A percentile compares a stretch with the other conserved stretches of the same genome.
These are phyloP conservation scores for Drosophila leontia DNA, from an alignment of 1,140 invertebrate genomes.

Conservation along the genomic window DNA sequence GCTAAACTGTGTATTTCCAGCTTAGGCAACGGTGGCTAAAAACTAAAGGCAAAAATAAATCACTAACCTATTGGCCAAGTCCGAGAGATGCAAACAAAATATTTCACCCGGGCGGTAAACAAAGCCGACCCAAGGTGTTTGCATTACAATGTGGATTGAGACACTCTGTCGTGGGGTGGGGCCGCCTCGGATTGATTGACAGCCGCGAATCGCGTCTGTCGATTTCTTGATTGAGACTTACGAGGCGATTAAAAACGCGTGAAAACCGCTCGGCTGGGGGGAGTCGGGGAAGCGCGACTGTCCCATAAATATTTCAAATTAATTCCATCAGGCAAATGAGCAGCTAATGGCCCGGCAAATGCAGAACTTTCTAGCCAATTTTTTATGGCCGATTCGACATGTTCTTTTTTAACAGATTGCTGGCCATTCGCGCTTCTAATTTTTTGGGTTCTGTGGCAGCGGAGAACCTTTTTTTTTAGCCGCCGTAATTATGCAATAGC, in stretches of 20 bases:
- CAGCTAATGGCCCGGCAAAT: slow-evolving; percentile 39
- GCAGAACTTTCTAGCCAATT: slow-evolving; percentile 45
- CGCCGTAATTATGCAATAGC: slow-evolving; percentile 73
- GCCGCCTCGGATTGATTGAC: slow-evolving; percentile 51
- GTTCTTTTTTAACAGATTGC: neutral
- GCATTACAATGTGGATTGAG: slow-evolving; percentile 61
- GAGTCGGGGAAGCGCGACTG: neutral
- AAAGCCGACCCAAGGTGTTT: slow-evolving; percentile 60
- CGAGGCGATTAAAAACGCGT: slow-evolving; percentile 54
- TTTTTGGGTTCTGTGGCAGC: slow-evolving; percentile 21
- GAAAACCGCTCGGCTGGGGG: slow-evolving; percentile 32
- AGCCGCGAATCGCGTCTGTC: slow-evolving; percentile 46
- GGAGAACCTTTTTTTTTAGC: slow-evolving; percentile 58
- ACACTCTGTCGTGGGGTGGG: slow-evolving; percentile 34
- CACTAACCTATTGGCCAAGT: slow-evolving; percentile 58
- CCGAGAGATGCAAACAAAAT: slow-evolving; percentile 61
- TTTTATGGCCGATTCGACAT: slow-evolving; percentile 25
- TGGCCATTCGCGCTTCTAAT: slow-evolving; percentile 29
- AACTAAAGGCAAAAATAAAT: slow-evolving; percentile 19
- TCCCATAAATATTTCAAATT: slow-evolving; percentile 44
- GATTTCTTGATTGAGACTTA: slow-evolving; percentile 39
- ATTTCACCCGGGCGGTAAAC: slow-evolving; percentile 40
- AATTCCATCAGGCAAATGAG: slow-evolving; percentile 43
- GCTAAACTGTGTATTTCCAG: slow-evolving; percentile 9
- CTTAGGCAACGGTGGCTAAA: slow-evolving; percentile 39